Evolutionary conservation across 2,797 vertebrate genomes (phyloP).

Genomic region (Australoheros facetus): DNA sequence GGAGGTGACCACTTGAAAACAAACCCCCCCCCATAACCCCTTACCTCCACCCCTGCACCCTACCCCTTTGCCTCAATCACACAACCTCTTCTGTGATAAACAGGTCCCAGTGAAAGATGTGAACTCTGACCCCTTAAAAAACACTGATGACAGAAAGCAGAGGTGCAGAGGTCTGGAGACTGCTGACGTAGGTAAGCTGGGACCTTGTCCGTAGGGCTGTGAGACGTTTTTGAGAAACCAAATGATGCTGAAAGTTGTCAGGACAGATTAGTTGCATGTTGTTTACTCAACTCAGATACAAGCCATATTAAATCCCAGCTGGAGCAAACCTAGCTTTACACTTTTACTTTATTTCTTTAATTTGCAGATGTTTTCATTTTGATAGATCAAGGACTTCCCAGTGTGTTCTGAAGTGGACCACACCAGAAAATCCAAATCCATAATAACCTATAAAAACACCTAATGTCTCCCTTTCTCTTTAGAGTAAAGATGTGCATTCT

Average conservation of each 20-base stretch:
- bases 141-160: conserved; percentile 58
- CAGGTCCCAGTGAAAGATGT: conserved; percentile 60
- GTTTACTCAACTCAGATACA: not conserved
- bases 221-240: conserved; percentile 31
- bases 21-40: conserved; percentile 9
- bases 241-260: conserved; percentile 16
- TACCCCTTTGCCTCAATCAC: conserved; percentile 47
- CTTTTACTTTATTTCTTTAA: not conserved
- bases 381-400: not conserved
- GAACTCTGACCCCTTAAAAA: conserved; percentile 68
- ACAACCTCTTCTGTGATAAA: conserved; percentile 69
- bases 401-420: not conserved
- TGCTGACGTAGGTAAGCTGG: conserved; percentile 40
- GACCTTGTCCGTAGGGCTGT: conserved; percentile 24
- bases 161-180: conserved; percentile 47
- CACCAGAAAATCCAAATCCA: not conserved
- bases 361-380: not conserved
- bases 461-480: not conserved
- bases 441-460: not conserved
- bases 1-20: conserved; percentile 58
- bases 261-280: not conserved
- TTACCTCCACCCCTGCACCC: not conserved
- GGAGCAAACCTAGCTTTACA: not conserved
- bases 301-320: not conserved
- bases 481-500: not conserved